Conservation (phyloP, 2,888 invertebrate genomes). For the Timema cristinae region DNA sequence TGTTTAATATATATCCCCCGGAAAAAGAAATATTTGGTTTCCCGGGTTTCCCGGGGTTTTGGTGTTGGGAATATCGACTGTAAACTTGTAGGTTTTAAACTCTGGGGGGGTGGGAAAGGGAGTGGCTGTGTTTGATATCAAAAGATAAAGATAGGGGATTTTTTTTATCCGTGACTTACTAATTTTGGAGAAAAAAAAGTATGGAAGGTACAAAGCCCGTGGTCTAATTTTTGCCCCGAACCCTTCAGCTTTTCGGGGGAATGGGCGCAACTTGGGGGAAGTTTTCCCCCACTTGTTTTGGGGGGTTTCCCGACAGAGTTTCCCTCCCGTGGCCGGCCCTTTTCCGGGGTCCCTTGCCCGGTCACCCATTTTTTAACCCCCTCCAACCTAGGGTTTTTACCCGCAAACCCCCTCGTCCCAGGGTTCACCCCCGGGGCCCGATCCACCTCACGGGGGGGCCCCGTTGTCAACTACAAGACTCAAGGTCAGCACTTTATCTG, state of each 20-base stretch:
- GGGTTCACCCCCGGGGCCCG: conserved; percentile 66
- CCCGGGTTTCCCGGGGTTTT: no score
- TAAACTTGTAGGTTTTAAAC: no score
- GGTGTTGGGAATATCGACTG: no score
- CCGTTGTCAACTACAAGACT: conserved; percentile 81
- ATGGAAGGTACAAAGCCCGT: no score
- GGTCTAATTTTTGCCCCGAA: conserved; percentile 55
- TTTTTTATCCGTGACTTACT: no score
- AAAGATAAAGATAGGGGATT: no score
- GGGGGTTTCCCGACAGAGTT: conserved; percentile 86
- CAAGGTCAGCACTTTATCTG: conserved; percentile 51
- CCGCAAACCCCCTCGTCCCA: conserved; percentile 86
- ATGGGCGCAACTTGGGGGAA: conserved; percentile 87
- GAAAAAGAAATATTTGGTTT: no score
- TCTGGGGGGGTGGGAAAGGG: conserved; percentile 27
- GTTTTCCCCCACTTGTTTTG: conserved; percentile 77
- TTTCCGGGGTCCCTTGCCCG: conserved; percentile 72
- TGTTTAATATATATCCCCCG: no score
- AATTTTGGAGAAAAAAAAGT: not conserved
- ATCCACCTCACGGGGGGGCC: conserved; percentile 89
- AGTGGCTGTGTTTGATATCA: no score
- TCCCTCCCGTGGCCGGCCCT: conserved; percentile 78
- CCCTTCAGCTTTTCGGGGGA: conserved; percentile 84
- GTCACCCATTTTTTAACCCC: conserved; percentile 76
- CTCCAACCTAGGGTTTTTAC: conserved; percentile 91